Evolutionary conservation across 2,888 invertebrate species (phyloP).

Genomic region (Apantesis nais): DNA sequence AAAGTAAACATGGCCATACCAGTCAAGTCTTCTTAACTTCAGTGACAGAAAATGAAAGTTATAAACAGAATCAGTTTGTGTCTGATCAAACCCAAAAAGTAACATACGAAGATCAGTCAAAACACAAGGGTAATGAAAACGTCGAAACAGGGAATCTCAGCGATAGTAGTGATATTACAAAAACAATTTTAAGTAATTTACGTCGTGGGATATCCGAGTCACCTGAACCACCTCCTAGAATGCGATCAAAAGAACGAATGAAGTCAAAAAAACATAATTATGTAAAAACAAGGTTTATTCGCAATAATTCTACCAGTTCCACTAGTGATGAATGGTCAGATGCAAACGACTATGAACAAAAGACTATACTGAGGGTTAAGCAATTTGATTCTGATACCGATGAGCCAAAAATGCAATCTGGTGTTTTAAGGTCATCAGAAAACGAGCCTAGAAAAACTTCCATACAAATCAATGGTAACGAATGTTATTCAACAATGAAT

Average conservation of each 20-base stretch:
- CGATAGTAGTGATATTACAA: constrained; percentile 78
- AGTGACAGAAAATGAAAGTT: constrained; percentile 62
- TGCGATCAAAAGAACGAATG: constrained; percentile 69
- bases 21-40: constrained; percentile 87
- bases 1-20: constrained; percentile 86
- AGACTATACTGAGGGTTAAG: constrained; percentile 75
- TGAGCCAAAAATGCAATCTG: constrained; percentile 56
- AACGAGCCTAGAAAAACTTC: constrained; percentile 87
- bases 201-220: constrained; percentile 77
- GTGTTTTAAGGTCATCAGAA: constrained; percentile 61
- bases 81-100: constrained; percentile 32
- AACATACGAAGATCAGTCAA: constrained; percentile 23
- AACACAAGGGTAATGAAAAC: constrained; percentile 46
- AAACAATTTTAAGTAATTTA: constrained; percentile 72
- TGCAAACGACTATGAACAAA: constrained; percentile 79
- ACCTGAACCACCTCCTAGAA: constrained; percentile 80
- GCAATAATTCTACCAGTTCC: constrained; percentile 78
- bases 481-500: constrained; percentile 91
- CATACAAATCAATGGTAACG: constrained; percentile 90
- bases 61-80: constrained; percentile 48
- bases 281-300: constrained; percentile 80
- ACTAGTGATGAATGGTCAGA: constrained; percentile 84
- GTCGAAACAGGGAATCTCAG: constrained; percentile 72
- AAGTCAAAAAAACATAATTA: constrained; percentile 81
- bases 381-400: constrained; percentile 83